Evolutionary conservation across 1,140 invertebrate genomes (phyloP).

Genomic region (Mactra quadrangularis): DNA sequence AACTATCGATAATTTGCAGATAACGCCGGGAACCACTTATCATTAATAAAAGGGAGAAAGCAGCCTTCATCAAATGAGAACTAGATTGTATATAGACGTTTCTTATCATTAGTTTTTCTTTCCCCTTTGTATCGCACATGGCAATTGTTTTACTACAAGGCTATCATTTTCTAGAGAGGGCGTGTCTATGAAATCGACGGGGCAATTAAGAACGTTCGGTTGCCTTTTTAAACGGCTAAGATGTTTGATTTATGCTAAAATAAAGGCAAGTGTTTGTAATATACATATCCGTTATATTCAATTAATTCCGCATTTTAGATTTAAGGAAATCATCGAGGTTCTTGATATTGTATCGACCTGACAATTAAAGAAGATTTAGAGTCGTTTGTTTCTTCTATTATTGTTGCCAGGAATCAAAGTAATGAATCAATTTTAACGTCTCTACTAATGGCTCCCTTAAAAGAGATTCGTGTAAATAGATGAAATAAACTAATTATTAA

Average conservation of each 20-base stretch:
- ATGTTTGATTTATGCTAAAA: conserved; percentile 29
- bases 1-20: conserved; percentile 19
- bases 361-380: neutral
- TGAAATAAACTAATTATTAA: no score
- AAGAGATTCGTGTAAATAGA: no score
- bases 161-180: conserved; percentile 34
- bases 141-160: conserved; percentile 45
- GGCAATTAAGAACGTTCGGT: conserved; percentile 29
- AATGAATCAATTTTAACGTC: no score
- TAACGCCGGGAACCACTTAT: conserved; percentile 32
- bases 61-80: conserved; percentile 17
- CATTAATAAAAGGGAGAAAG: conserved; percentile 32
- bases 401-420: no score
- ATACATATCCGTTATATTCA: conserved; percentile 24
- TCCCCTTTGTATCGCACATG: conserved; percentile 34
- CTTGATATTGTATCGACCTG: neutral
- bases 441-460: no score
- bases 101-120: conserved; percentile 52
- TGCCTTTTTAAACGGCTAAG: conserved; percentile 20
- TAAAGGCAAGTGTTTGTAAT: conserved; percentile 31
- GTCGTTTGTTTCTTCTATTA: neutral
- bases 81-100: conserved; percentile 28
- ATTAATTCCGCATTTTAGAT: conserved; percentile 43
- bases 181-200: conserved; percentile 37
- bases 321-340: neutral